phyloP scores from a whole-genome alignment of 2,888 invertebrate species.

The Pseudeuparius sepicola region DNA sequence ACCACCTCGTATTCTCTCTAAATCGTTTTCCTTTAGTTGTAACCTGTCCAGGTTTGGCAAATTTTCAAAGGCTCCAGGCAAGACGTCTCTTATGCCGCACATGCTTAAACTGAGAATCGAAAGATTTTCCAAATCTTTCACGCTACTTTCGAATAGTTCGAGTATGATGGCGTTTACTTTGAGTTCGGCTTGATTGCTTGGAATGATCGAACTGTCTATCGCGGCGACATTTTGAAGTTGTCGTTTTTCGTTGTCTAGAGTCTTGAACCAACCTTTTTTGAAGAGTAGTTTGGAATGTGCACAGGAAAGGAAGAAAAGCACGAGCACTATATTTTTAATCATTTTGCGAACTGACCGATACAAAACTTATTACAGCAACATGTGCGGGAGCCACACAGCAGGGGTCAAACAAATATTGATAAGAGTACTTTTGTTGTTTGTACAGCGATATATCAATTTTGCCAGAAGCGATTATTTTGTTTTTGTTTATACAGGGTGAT shows the following conservation, averaged over 20 bases:
- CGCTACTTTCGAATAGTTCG: conserved; percentile 18
- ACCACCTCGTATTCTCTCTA: conserved; percentile 21
- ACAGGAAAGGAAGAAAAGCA: conserved; percentile 11
- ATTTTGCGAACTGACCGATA: too few species aligned
- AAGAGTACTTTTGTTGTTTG: too few species aligned
- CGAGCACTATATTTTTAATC: too few species aligned
- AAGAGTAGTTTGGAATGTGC: conserved; percentile 17
- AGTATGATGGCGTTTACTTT: conserved; percentile 21
- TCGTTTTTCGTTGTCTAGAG: conserved; percentile 14
- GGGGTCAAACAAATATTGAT: too few species aligned
- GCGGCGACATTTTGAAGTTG: not conserved
- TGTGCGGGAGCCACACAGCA: too few species aligned
- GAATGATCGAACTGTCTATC: conserved; percentile 1
- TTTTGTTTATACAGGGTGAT: too few species aligned
- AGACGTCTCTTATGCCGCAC: conserved; percentile 20
- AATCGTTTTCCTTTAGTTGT: conserved; percentile 23
- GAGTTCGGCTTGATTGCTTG: conserved; percentile 19
- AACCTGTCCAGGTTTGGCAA: conserved; percentile 21
- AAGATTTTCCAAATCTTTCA: conserved; percentile 27
- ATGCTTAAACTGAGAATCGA: conserved; percentile 17
- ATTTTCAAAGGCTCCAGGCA: conserved; percentile 22
- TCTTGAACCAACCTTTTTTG: conserved; percentile 22
- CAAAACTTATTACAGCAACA: too few species aligned
- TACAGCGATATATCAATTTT: too few species aligned
- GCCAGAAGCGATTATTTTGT: too few species aligned